A percentile compares a stretch with the other conserved stretches of the same genome.
Conservation (phyloP, 2,888 invertebrate species). For the Kryphioiulus occultus region DNA sequence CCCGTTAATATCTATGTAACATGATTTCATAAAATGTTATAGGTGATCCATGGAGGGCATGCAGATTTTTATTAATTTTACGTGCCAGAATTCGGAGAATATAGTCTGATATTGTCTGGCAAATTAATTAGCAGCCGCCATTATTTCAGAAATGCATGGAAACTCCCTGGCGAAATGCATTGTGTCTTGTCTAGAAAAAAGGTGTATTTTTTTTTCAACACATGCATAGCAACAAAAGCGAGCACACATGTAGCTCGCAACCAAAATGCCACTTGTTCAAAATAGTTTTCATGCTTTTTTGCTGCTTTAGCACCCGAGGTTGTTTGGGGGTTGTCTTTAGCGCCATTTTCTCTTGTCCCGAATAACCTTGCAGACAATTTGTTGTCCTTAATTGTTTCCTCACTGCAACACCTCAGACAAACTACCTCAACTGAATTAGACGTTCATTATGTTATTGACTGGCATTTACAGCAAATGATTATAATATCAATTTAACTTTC, state of each 20-base stretch:
- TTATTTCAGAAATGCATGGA: neutral
- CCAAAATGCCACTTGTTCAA: neutral
- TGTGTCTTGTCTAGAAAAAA: neutral
- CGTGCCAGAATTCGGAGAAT: neutral
- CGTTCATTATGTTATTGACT: constrained; percentile 5
- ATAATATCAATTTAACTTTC: neutral
- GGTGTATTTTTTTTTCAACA: neutral
- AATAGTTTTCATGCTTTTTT: neutral
- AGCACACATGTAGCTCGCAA: neutral
- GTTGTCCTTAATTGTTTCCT: constrained; percentile 5
- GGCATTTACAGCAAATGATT: neutral
- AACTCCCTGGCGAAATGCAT: neutral
- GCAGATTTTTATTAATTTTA: neutral
- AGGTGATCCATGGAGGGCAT: neutral
- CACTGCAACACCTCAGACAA: neutral
- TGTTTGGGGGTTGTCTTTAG: neutral
- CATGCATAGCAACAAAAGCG: neutral
- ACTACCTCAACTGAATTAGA: neutral
- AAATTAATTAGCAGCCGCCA: neutral
- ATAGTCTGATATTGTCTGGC: neutral
- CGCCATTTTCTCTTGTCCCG: neutral
- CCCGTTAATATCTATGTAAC: too few species aligned
- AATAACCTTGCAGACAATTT: neutral
- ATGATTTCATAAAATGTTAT: neutral
- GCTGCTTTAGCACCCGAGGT: neutral